These are phyloP conservation scores for Lagorchestes hirsutus DNA, from an alignment of 2,797 vertebrate species.

Conservation along the genomic window DNA sequence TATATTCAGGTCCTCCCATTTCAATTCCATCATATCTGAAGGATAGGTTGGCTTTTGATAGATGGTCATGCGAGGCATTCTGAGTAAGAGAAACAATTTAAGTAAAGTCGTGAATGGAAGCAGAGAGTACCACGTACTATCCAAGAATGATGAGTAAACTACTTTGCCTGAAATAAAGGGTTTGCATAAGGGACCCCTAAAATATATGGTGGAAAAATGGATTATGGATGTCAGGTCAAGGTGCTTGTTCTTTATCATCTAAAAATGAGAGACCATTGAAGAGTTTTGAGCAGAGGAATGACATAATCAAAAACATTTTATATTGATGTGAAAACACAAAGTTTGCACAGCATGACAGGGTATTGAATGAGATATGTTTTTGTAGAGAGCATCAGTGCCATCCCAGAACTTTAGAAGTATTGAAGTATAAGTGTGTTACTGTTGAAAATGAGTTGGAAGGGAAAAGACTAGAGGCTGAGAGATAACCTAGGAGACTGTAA, in stretches of 20 bases:
- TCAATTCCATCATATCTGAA: neutral
- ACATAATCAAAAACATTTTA: neutral
- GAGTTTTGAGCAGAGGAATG: neutral
- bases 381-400: neutral
- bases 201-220: neutral
- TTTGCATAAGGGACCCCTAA: neutral
- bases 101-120: neutral
- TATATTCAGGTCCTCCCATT: neutral
- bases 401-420: neutral
- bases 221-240: neutral
- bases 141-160: neutral
- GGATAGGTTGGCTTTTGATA: neutral
- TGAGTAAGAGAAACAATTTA: neutral
- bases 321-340: neutral
- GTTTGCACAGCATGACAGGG: neutral
- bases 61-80: neutral
- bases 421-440: no score
- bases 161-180: neutral
- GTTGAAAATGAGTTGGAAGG: neutral
- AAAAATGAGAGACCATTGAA: neutral
- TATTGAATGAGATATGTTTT: neutral
- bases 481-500: neutral
- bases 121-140: neutral
- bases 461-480: neutral
- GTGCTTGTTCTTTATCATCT: neutral